Evolutionary conservation across 2,888 invertebrate genomes (phyloP).

Genomic region (Drosophila planitibia): DNA sequence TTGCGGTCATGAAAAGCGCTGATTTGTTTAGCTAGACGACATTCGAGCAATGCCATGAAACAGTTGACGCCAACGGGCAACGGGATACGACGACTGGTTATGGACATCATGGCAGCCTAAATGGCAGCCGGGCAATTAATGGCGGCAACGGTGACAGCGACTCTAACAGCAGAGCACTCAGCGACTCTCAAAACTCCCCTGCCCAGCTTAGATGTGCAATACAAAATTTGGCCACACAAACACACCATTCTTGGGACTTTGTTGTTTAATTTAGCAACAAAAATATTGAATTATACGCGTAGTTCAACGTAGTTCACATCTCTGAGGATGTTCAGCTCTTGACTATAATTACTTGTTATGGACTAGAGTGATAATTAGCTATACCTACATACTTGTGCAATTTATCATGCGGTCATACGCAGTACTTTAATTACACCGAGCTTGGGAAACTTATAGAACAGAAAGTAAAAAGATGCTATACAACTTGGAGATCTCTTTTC

Average conservation of each 20-base stretch:
- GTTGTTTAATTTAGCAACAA: slow-evolving; percentile 25
- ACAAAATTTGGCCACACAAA: slow-evolving; percentile 21
- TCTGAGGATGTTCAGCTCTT: neutral
- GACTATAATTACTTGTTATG: neutral
- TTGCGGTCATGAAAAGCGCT: slow-evolving; percentile 70
- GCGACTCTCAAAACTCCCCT: neutral
- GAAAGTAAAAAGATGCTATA: neutral
- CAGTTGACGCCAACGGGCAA: slow-evolving; percentile 23
- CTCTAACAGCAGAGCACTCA: neutral
- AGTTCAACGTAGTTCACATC: slow-evolving; percentile 9
- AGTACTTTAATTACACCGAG: neutral
- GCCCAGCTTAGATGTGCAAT: slow-evolving; percentile 11
- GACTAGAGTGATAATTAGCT: neutral
- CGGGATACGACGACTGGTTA: slow-evolving; percentile 23
- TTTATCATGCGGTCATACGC: neutral
- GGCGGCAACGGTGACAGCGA: slow-evolving; percentile 22
- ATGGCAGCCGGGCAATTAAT: slow-evolving; percentile 72
- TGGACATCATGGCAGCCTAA: slow-evolving; percentile 49
- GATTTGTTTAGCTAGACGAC: slow-evolving; percentile 70
- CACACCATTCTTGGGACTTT: slow-evolving; percentile 11
- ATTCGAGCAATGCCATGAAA: slow-evolving; percentile 19
- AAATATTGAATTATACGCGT: slow-evolving; percentile 40
- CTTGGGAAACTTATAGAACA: neutral
- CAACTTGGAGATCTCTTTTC: neutral
- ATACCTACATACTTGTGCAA: no score